Conservation (phyloP, 1,140 invertebrate species). For the Triops cancriformis region DNA sequence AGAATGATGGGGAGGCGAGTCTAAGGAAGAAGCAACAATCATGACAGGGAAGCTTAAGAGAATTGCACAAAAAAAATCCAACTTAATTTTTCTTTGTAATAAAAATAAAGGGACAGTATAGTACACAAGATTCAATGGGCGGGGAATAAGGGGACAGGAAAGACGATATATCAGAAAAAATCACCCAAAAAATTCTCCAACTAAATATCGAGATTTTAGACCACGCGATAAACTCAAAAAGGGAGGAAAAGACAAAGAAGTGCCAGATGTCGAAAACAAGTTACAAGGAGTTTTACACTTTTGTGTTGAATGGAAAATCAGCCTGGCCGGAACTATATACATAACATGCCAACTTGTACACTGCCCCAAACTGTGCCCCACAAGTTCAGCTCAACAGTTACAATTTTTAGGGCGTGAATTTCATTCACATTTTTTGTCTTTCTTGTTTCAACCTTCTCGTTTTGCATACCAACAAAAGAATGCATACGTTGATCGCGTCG, state of each 20-base stretch:
- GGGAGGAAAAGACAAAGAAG: neutral
- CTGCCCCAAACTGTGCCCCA: neutral
- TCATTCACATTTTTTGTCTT: neutral
- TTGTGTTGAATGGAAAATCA: constrained; percentile 6
- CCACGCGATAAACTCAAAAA: neutral
- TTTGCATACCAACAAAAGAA: neutral
- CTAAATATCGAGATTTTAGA: constrained; percentile 5
- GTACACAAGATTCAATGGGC: neutral
- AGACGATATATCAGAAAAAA: neutral
- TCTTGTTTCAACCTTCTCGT: neutral
- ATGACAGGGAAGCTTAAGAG: neutral
- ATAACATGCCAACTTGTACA: neutral
- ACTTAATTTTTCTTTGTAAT: neutral
- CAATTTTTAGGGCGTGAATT: neutral
- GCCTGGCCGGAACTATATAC: neutral
- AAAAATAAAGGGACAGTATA: constrained; percentile 6
- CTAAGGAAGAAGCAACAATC: neutral
- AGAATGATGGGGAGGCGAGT: neutral
- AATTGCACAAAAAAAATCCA: neutral
- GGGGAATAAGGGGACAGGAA: neutral
- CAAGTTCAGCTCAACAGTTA: neutral
- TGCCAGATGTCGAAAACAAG: neutral
- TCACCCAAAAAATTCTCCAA: neutral
- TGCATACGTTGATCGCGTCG: neutral
- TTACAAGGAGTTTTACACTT: neutral